Conservation (phyloP, 2,888 invertebrate genomes). For the Perizoma affinitatum region DNA sequence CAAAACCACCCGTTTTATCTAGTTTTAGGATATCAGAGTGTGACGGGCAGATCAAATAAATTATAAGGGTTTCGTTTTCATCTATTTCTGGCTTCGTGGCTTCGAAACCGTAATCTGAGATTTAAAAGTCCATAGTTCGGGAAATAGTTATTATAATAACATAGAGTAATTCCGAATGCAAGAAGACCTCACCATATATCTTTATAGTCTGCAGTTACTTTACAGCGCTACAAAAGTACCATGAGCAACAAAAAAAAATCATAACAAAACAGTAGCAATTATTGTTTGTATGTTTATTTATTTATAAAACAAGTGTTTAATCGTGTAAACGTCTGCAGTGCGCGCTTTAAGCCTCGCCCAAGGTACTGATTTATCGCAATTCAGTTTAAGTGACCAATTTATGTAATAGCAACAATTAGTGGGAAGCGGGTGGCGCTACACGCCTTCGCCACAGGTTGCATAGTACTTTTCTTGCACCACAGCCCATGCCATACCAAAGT, state of each 20-base stretch:
- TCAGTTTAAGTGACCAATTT: slow-evolving; percentile 69
- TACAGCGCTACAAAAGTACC: slow-evolving; percentile 19
- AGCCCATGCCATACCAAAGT: slow-evolving; percentile 31
- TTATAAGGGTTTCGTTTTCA: no score
- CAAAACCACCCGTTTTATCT: no score
- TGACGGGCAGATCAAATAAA: no score
- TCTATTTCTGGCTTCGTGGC: no score
- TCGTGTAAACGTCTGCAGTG: slow-evolving; percentile 49
- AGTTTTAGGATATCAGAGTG: no score
- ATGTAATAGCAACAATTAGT: slow-evolving; percentile 68
- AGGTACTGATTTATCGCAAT: slow-evolving; percentile 64
- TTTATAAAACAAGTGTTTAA: slow-evolving; percentile 50
- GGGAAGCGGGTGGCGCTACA: slow-evolving; percentile 47
- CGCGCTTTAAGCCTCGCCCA: slow-evolving; percentile 45
- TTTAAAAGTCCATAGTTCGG: no score
- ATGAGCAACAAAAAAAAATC: slow-evolving; percentile 18
- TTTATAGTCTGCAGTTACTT: slow-evolving; percentile 4
- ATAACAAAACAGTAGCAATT: slow-evolving; percentile 31
- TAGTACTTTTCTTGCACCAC: slow-evolving; percentile 11
- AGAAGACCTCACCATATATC: neutral
- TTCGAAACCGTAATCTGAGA: no score
- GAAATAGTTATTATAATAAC: no score
- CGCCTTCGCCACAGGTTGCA: slow-evolving; percentile 37
- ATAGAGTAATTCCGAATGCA: neutral
- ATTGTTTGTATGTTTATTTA: slow-evolving; percentile 45